Evolutionary conservation across 23 tunicate genomes (phyloP).

Genomic region (Trididemnum nubilum): DNA sequence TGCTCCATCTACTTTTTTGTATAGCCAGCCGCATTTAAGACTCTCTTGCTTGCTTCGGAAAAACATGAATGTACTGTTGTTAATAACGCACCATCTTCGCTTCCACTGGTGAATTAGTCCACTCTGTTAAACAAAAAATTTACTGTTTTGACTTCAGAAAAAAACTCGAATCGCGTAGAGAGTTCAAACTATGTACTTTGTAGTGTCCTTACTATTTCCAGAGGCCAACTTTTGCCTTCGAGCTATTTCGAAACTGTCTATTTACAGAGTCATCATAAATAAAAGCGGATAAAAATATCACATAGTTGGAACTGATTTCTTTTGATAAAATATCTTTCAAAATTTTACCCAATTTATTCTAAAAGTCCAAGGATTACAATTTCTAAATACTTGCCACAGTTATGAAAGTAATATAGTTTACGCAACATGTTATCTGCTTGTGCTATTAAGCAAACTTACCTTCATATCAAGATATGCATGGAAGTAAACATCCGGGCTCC

Average conservation of each 20-base stretch:
- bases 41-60: conserved; percentile 92
- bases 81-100: conserved; percentile 80
- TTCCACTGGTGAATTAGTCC: conserved; percentile 92
- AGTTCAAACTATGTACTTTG: neutral
- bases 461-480: conserved; percentile 74
- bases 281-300: too few species aligned
- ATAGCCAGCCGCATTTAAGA: conserved; percentile 87
- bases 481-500: conserved; percentile 81
- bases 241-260: too few species aligned
- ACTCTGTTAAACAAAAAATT: conserved; percentile 48
- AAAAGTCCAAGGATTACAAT: too few species aligned
- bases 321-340: too few species aligned
- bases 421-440: too few species aligned
- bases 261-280: neutral
- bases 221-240: too few species aligned
- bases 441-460: conserved; percentile 25
- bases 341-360: too few species aligned
- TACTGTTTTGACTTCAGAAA: neutral
- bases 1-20: conserved; percentile 55
- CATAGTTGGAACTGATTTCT: too few species aligned
- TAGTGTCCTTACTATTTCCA: too few species aligned
- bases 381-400: neutral
- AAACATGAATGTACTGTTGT: conserved; percentile 85
- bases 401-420: neutral
- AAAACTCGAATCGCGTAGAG: too few species aligned